Evolutionary conservation across 1,140 invertebrate genomes (phyloP), one percentile per base, ranked within the genome.

Genomic region (Drosophila jambulina): DNA sequence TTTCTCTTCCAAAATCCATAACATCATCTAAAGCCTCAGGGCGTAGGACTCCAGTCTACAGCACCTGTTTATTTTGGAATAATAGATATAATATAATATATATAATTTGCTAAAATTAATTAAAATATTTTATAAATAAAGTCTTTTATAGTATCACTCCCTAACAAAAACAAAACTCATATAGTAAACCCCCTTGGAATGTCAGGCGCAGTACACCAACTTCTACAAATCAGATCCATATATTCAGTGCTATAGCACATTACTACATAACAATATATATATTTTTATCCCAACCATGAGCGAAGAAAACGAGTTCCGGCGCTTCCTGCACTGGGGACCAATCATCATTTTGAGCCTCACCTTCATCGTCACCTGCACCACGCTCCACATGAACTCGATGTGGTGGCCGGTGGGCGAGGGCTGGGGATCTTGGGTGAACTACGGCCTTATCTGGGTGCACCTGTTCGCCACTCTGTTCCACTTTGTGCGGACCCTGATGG

Each of bases 301-400:
- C 21, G 21, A 40, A 1, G 25, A 42, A 9, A 9, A 43, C 9
- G 70, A 74, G 10, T 7, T 82, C 6, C 6, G 21, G 3, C 80
- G 76, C 7, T 69, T 87, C 32, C 25, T 62, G 13, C 83, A 83
- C 45, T 86, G 83, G 83, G 83, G 83, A 36, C 83, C 83, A 1
- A 19, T 77, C 0, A 13, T 17, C 0, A 12, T 68, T 0, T 25
- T 77, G 12, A 15, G 5, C 12, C 13, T 77, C 10, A 43, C 42
- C 0, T 15, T 65, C 1, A 10, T 34, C 0, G 25, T 74, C 5
- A 69, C 38, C n/a, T 21, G 38, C n/a, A 53, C 43, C 2, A 62
- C 81, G 0, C 1, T 71, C 1, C 12, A 58, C 2, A 72, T 78
- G 19, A 86, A 86, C 2, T 34, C 25, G n/a, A 54, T 51, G 25